Evolutionary conservation across 2,888 invertebrate genomes (phyloP).

Genomic region (Steinernema hermaphroditum): DNA sequence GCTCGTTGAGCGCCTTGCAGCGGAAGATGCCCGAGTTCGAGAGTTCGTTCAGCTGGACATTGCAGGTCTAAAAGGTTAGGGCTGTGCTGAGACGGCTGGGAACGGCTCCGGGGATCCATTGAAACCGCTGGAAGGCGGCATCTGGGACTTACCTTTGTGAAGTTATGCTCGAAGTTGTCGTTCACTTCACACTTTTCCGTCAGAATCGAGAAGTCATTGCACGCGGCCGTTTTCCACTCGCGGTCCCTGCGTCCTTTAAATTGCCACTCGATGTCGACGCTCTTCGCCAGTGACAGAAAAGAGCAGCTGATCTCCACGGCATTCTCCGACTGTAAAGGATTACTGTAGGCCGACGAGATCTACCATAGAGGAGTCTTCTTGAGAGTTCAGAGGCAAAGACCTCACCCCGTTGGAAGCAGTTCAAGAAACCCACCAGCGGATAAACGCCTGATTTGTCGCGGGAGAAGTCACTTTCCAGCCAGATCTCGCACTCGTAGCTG

Average conservation of each 20-base stretch:
- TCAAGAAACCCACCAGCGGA: not conserved
- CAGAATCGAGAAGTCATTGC: not conserved
- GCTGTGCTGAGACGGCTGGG: too few relatives aligned
- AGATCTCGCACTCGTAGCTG: conserved; percentile 2
- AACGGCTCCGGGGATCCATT: too few relatives aligned
- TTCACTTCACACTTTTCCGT: conserved; percentile 11
- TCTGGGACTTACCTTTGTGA: conserved; percentile 3
- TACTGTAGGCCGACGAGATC: too few relatives aligned
- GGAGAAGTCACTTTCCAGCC: conserved; percentile 8
- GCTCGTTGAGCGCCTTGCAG: conserved; percentile 11
- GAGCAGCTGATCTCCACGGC: conserved; percentile 16
- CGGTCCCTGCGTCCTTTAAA: conserved; percentile 5
- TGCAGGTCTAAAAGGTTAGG: not conserved
- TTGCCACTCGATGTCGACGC: conserved; percentile 18
- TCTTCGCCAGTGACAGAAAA: not conserved
- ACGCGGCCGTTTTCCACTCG: not conserved
- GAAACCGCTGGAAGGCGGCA: too few relatives aligned
- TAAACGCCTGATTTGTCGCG: conserved; percentile 2
- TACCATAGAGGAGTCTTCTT: too few relatives aligned
- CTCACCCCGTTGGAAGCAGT: too few relatives aligned
- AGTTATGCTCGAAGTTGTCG: conserved; percentile 23
- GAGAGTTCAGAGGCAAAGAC: too few relatives aligned
- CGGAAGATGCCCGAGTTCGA: not conserved
- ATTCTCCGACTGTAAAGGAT: not conserved
- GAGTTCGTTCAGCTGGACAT: conserved; percentile 3